Evolutionary conservation across 2,113 vertebrate species (phyloP).

Genomic region (Hirundichthys speculiger): DNA sequence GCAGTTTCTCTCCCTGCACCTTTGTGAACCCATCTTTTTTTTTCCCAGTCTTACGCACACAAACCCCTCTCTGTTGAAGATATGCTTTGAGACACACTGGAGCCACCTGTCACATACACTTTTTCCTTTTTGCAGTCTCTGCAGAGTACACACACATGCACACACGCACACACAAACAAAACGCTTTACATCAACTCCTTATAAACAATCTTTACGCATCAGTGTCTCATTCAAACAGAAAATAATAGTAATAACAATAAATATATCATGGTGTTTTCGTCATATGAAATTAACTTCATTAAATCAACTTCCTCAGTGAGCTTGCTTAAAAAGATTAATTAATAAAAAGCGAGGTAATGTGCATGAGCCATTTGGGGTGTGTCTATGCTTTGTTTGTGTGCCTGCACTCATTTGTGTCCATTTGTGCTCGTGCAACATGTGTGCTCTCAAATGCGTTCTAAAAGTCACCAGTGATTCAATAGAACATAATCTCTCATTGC

Average conservation of each 20-base stretch:
- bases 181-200: conserved; percentile 7
- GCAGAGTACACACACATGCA: conserved; percentile 3
- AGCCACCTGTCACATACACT: conserved; percentile 70
- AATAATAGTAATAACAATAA: conserved; percentile 8
- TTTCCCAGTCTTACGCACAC: neutral
- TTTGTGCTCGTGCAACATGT: neutral
- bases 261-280: conserved; percentile 9
- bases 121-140: conserved; percentile 28
- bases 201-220: too few relatives aligned
- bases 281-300: neutral
- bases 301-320: neutral
- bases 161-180: conserved; percentile 13
- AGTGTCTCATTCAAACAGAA: too few relatives aligned
- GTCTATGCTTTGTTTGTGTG: too few relatives aligned
- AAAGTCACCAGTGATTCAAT: conserved; percentile 59
- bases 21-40: conserved; percentile 1
- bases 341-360: conserved; percentile 35
- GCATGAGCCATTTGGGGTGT: neutral
- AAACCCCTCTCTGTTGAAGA: conserved; percentile 47
- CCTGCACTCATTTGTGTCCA: neutral
- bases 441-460: conserved; percentile 14
- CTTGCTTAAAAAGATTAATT: conserved; percentile 2
- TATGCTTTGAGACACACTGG: conserved; percentile 67
- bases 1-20: conserved; percentile 8
- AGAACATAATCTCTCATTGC: conserved; percentile 22